Conservation (phyloP, 2,797 vertebrate genomes). For the Bradypodion ventrale region DNA sequence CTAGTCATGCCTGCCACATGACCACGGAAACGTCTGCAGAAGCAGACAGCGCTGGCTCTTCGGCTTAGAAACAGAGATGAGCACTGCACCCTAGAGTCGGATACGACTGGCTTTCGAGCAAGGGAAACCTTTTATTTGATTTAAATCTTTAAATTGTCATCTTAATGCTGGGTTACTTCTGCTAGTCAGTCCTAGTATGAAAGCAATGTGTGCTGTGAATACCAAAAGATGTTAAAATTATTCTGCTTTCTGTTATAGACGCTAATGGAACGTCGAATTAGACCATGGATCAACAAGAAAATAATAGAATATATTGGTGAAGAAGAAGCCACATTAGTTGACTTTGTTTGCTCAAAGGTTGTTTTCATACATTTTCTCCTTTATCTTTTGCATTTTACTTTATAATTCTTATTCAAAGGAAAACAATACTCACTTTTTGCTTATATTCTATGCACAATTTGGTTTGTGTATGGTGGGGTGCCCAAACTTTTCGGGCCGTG, state of each 20-base stretch:
- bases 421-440: not conserved
- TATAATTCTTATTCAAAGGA: not conserved
- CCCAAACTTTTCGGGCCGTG: too few species aligned
- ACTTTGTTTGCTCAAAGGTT: slow-evolving; percentile 99
- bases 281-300: slow-evolving; percentile 99
- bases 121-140: too few species aligned
- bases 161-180: too few species aligned
- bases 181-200: not conserved
- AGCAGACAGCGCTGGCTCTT: too few species aligned
- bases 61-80: too few species aligned
- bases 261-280: slow-evolving; percentile 95
- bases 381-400: not conserved
- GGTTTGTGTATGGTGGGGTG: too few species aligned
- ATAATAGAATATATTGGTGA: slow-evolving; percentile 99
- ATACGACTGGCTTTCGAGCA: too few species aligned
- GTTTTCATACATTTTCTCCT: not conserved
- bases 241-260: slow-evolving; percentile 75
- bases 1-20: too few species aligned
- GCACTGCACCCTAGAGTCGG: too few species aligned
- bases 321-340: slow-evolving; percentile 95
- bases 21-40: too few species aligned
- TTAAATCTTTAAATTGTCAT: not conserved
- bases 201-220: not conserved
- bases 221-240: not conserved
- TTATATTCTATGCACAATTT: too few species aligned